phyloP scores from a whole-genome alignment of 2,113 vertebrate genomes.

The Salminus brasiliensis region DNA sequence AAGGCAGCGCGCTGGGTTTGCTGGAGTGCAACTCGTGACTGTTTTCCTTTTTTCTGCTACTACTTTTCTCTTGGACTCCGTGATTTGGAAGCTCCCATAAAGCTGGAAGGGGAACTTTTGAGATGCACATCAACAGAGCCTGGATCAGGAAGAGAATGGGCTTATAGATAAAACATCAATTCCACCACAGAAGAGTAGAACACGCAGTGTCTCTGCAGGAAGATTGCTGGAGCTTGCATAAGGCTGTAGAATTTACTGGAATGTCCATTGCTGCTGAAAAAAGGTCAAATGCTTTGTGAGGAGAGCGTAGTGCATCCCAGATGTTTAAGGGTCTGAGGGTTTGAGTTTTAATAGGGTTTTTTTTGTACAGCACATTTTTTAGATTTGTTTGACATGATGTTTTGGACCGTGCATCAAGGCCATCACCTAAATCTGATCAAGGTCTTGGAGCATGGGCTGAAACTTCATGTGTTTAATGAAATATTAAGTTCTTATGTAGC shows the following conservation, averaged over 20 bases:
- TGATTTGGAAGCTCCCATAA: constrained; percentile 5
- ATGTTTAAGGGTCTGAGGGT: too few relatives aligned
- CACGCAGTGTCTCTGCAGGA: background rate
- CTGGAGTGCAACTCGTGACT: background rate
- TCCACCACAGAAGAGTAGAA: constrained; percentile 35
- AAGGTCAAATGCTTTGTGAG: constrained; percentile 3
- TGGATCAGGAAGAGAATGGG: constrained; percentile 30
- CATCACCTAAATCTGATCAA: too few relatives aligned
- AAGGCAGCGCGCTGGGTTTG: background rate
- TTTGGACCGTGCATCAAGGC: too few relatives aligned
- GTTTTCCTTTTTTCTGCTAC: too few relatives aligned
- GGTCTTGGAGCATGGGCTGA: too few relatives aligned
- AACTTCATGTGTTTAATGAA: too few relatives aligned
- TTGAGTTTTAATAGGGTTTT: too few relatives aligned
- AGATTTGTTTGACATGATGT: too few relatives aligned
- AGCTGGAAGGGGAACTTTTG: constrained; percentile 4
- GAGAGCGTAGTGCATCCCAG: background rate
- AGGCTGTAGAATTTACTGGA: constrained; percentile 19
- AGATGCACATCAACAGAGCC: constrained; percentile 35
- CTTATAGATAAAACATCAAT: constrained; percentile 44
- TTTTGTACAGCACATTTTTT: too few relatives aligned
- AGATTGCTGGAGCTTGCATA: constrained; percentile 43
- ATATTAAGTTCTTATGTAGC: too few relatives aligned
- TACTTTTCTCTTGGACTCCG: constrained; percentile 5
- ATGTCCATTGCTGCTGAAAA: background rate